phyloP scores from a whole-genome alignment of 2,888 invertebrate genomes.

The Poecilobothrus nobilitatus region DNA sequence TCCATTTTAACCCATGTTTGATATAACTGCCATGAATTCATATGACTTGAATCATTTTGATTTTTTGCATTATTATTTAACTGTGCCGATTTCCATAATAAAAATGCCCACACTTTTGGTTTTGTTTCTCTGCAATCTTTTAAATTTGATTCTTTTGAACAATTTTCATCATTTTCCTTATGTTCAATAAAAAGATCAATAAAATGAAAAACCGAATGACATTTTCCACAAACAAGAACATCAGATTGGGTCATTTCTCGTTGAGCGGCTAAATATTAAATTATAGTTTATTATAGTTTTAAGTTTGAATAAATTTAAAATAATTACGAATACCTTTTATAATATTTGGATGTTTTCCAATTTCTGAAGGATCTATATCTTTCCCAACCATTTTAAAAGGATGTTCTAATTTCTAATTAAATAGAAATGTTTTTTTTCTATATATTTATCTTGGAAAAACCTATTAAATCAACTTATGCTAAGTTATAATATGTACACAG shows the following conservation, averaged over 20 bases:
- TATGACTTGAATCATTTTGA: conserved; percentile 43
- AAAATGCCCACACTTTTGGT: conserved; percentile 77
- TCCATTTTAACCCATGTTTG: conserved; percentile 78
- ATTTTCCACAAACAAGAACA: conserved; percentile 75
- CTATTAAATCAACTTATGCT: background rate
- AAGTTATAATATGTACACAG: background rate
- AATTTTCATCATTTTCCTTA: conserved; percentile 46
- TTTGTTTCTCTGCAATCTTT: conserved; percentile 54
- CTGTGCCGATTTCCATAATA: conserved; percentile 67
- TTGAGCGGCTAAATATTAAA: conserved; percentile 54
- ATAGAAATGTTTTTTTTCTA: background rate
- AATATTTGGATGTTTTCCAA: conserved; percentile 54
- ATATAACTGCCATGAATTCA: conserved; percentile 69
- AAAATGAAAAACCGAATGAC: conserved; percentile 71
- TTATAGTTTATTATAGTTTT: background rate
- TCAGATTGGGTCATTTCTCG: conserved; percentile 67
- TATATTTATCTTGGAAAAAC: background rate
- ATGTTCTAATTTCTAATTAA: background rate
- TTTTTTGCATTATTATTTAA: conserved; percentile 42
- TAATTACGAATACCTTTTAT: conserved; percentile 48
- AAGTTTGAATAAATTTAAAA: background rate
- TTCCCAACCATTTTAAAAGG: conserved; percentile 36
- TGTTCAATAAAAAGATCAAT: conserved; percentile 71
- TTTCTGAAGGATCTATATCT: conserved; percentile 51
- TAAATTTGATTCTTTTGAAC: conserved; percentile 54